Evolutionary conservation across 2,888 invertebrate genomes (phyloP), one percentile per base, ranked within the genome.

Genomic region (Phytoseiulus persimilis): DNA sequence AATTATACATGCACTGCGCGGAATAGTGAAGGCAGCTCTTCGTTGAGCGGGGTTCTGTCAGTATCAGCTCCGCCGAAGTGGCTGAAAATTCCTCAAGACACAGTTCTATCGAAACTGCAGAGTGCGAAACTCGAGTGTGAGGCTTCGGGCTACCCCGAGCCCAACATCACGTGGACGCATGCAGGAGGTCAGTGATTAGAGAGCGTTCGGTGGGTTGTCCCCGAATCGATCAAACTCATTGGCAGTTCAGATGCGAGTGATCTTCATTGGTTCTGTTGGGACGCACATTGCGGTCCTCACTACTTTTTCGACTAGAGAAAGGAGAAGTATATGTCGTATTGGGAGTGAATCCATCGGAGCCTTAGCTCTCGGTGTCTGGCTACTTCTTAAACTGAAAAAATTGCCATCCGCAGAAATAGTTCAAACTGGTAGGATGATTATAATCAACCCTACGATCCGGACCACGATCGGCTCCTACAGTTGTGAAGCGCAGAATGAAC

Each of bases 1-100:
- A 87, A 33, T 33, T 87, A 87, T 32, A 87, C 87, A 1, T 87
- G 87, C 32, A 87, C 39, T 9, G 87, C 87, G 0, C 87, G 87
- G 33, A 87, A 87, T n/a, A 28, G 39, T 0, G n/a, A 87, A 28
- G 87, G 87, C 32, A 39, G 28, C 87, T 39, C 39, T 18, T n/a
- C 32, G 31, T 87, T 87, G 9, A 87, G 87, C 33, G 87, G n/a
- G 28, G 23, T 33, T 0, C 87, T 87, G 39, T n/a, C 87, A 0
- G 87, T 87, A 28, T n/a, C 87, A 31, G 31, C 87, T 6, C 87
- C 87, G n/a, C 87, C 87, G 14, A 33, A 33, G 32, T 87, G 87
- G 87, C 23, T 39, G 45, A 32, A 33, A n/a, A 87, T 18, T 28
- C 87, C 87, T 9, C 33, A 32, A 87, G 45, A 45, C 45, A n/a